Conservation (phyloP, 2,113 vertebrate genomes). For the Gracilinanus agilis region DNA sequence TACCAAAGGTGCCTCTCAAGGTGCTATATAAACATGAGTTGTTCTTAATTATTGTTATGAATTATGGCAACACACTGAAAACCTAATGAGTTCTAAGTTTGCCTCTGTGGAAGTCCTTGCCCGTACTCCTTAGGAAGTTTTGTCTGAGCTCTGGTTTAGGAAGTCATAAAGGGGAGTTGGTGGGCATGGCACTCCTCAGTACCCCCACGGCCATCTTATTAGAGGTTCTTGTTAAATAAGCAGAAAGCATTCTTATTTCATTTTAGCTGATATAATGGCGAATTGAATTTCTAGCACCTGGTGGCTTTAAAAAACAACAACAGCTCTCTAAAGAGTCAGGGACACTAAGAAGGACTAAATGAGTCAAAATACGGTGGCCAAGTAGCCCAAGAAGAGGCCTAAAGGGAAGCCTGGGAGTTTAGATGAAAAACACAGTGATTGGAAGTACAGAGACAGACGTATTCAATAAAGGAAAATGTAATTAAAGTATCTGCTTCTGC, state of each 20-base stretch:
- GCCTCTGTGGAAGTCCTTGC: not conserved
- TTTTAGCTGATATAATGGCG: not conserved
- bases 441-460: not conserved
- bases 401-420: not conserved
- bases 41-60: not conserved
- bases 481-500: not conserved
- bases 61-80: not conserved
- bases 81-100: not conserved
- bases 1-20: not conserved
- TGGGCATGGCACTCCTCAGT: not conserved
- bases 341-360: not conserved
- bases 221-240: conserved; percentile 13
- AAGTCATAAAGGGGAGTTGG: conserved; percentile 25
- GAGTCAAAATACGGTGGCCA: not conserved
- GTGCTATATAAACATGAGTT: not conserved
- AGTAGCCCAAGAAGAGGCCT: not conserved
- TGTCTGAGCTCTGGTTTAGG: not conserved
- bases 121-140: not conserved
- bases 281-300: not conserved
- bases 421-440: conserved; percentile 14
- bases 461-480: conserved; percentile 30
- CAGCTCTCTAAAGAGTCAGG: not conserved
- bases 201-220: not conserved
- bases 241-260: conserved; percentile 33
- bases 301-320: not conserved